Percentiles rank a stretch among this genome's conserved stretches.
Evolutionary conservation across 2,888 invertebrate species (phyloP).

Genomic region (Agrypnus murinus): DNA sequence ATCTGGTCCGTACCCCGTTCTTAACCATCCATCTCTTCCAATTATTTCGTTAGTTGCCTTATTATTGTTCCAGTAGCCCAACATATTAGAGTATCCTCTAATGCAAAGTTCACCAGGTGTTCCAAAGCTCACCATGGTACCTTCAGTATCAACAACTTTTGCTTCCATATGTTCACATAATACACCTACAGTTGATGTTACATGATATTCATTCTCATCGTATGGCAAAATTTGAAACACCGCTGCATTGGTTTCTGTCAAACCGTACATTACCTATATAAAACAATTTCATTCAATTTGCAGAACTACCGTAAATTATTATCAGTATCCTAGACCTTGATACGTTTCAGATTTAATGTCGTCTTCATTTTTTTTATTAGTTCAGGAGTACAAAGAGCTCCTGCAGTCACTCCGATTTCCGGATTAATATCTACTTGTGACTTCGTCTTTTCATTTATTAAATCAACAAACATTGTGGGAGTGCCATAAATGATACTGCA

Average conservation of each 20-base stretch:
- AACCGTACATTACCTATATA: conserved; percentile 75
- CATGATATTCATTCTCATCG: conserved; percentile 69
- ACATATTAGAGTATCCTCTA: conserved; percentile 86
- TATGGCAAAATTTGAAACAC: conserved; percentile 72
- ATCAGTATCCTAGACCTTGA: no score
- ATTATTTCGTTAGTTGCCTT: conserved; percentile 82
- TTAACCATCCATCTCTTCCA: conserved; percentile 83
- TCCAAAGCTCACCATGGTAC: conserved; percentile 80
- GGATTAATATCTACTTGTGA: conserved; percentile 70
- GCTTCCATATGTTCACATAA: conserved; percentile 75
- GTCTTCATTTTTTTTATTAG: conserved; percentile 73
- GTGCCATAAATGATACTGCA: conserved; percentile 84
- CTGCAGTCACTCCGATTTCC: conserved; percentile 79
- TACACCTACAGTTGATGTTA: conserved; percentile 74
- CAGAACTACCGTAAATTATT: no score
- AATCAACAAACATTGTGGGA: conserved; percentile 89
- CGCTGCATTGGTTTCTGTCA: conserved; percentile 76
- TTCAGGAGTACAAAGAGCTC: conserved; percentile 80
- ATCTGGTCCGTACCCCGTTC: no score
- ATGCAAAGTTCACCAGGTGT: conserved; percentile 83
- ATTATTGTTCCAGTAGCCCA: conserved; percentile 87
- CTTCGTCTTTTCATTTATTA: conserved; percentile 74
- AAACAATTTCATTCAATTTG: conserved; percentile 51
- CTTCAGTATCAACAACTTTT: conserved; percentile 80
- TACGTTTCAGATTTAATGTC: conserved; percentile 69